Evolutionary conservation across 2,113 vertebrate species (phyloP).

Genomic region (Bos indicus): DNA sequence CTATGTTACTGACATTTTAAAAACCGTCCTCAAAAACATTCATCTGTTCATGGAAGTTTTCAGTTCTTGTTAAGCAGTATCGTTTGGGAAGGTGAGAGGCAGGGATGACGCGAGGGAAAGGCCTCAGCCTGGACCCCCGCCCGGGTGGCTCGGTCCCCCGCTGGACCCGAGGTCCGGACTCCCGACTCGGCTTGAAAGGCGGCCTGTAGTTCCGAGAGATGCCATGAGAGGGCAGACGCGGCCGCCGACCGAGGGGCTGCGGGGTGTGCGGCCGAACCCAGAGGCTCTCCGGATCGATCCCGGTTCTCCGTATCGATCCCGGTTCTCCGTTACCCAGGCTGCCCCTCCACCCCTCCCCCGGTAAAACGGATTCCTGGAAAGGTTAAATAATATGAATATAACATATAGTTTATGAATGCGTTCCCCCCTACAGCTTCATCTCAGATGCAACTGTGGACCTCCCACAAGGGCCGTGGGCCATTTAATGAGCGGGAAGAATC

Average conservation of each 20-base stretch:
- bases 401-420: background rate
- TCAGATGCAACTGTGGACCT: background rate
- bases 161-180: rapidly evolving
- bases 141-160: background rate
- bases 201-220: background rate
- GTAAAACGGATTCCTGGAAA: background rate
- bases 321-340: rapidly evolving
- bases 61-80: background rate
- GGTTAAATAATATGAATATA: background rate
- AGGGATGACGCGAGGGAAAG: background rate
- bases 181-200: rapidly evolving
- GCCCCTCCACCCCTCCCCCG: no score
- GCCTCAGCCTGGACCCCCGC: background rate
- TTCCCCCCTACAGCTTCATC: background rate
- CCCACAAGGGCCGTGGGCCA: no score
- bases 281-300: rapidly evolving
- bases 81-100: background rate
- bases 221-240: slow-evolving; percentile 35
- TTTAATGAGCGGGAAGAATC: background rate
- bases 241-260: background rate
- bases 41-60: background rate
- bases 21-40: background rate
- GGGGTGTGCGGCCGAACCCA: rapidly evolving
- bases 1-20: background rate
- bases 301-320: background rate